Percentiles rank a stretch among this genome's conserved stretches.
Evolutionary conservation across 2,797 vertebrate genomes (phyloP).

Genomic region (Galaxias olidus): DNA sequence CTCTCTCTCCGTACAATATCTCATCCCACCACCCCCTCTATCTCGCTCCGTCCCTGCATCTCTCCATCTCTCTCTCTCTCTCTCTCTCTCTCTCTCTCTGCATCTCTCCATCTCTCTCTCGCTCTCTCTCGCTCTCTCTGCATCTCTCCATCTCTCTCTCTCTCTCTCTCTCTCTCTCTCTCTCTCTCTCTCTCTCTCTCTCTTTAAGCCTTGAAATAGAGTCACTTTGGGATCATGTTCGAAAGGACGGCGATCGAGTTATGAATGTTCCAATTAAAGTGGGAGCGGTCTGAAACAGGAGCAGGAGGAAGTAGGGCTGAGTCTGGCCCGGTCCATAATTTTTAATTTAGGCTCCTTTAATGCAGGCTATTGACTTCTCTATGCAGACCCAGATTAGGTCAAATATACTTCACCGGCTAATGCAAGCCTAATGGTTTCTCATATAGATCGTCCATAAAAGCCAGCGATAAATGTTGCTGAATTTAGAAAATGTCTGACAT

Average conservation of each 20-base stretch:
- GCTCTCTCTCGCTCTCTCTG: constrained; percentile 4
- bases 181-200: constrained; percentile 8
- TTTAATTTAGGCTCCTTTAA: constrained; percentile 71
- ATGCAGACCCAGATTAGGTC: constrained; percentile 66
- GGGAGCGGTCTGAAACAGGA: constrained; percentile 60
- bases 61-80: constrained; percentile 1
- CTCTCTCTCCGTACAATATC: not conserved
- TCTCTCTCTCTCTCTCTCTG: constrained; percentile 4
- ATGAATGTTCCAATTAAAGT: constrained; percentile 72
- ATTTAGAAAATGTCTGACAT: constrained; percentile 76
- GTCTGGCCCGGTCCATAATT: constrained; percentile 48
- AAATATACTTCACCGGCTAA: constrained; percentile 72
- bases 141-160: constrained; percentile 13
- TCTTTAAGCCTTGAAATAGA: constrained; percentile 57
- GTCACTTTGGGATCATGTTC: constrained; percentile 66
- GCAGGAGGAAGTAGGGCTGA: constrained; percentile 63
- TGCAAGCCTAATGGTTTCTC: constrained; percentile 73
- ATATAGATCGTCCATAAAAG: constrained; percentile 73
- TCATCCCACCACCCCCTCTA: not conserved
- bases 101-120: constrained; percentile 16
- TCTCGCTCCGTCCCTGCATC: constrained; percentile 7
- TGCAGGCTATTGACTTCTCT: constrained; percentile 71
- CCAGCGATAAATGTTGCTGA: constrained; percentile 68
- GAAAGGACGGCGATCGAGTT: constrained; percentile 39
- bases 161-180: not conserved